A percentile compares a stretch with the other conserved stretches of the same genome.
phyloP scores from a whole-genome alignment of 2,797 vertebrate genomes.

The Crenichthys baileyi region DNA sequence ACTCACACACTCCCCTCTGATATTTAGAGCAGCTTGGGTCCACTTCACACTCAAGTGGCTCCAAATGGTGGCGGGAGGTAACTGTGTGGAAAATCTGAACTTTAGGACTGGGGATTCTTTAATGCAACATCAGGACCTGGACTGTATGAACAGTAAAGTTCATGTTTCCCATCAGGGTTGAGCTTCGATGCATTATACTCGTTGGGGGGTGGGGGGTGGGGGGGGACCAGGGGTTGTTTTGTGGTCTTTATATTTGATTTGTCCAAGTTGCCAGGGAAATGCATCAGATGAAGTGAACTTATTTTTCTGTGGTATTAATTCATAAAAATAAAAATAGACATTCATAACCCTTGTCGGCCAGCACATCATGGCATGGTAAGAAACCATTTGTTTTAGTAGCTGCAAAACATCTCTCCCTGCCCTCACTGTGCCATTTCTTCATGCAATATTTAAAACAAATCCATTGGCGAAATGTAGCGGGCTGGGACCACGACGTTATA shows the following conservation, averaged over 20 bases:
- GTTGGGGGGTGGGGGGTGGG: too few species aligned
- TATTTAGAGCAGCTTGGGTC: conserved; percentile 21
- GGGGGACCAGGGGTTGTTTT: conserved; percentile 12
- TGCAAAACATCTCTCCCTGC: not conserved
- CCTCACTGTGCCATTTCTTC: not conserved
- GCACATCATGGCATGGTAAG: not conserved
- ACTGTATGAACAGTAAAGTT: conserved; percentile 15
- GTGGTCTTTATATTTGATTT: conserved; percentile 42
- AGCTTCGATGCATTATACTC: not conserved
- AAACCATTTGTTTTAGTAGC: not conserved
- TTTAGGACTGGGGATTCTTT: conserved; percentile 16
- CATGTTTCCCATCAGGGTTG: conserved; percentile 7
- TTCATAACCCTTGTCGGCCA: not conserved
- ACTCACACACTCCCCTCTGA: not conserved
- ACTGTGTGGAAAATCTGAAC: conserved; percentile 45
- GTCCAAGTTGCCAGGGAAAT: not conserved
- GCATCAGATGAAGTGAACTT: not conserved
- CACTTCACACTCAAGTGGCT: conserved; percentile 19
- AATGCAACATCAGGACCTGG: conserved; percentile 4
- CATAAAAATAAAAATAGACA: not conserved
- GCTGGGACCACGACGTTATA: not conserved
- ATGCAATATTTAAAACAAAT: conserved; percentile 12
- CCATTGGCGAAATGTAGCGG: not conserved
- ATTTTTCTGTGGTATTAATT: not conserved
- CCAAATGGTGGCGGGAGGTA: conserved; percentile 1